phyloP scores from a whole-genome alignment of 2,113 vertebrate species.

The Maccullochella peelii region DNA sequence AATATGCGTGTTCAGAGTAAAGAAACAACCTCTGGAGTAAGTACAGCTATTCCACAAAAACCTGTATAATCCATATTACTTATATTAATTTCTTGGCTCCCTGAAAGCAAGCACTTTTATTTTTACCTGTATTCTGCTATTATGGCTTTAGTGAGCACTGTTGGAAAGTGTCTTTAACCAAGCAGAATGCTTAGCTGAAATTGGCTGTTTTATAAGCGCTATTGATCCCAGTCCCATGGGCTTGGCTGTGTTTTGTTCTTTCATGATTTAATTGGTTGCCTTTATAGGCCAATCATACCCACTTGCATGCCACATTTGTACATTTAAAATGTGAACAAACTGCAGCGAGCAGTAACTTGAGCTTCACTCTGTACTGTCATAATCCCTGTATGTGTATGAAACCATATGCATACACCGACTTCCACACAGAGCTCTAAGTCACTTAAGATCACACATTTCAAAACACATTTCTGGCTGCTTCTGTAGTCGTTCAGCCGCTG shows the following conservation, averaged over 20 bases:
- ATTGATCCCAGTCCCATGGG: conserved; percentile 45
- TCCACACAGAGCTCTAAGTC: background rate
- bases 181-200: conserved; percentile 46
- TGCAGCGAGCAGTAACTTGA: conserved; percentile 31
- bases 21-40: background rate
- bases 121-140: background rate
- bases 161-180: background rate
- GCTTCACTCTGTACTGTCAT: conserved; percentile 10
- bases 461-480: conserved; percentile 51
- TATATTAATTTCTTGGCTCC: background rate
- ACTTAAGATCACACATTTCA: conserved; percentile 23
- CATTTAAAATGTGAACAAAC: conserved; percentile 37
- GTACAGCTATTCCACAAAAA: background rate
- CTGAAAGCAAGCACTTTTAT: conserved; percentile 10
- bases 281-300: conserved; percentile 44
- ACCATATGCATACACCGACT: background rate
- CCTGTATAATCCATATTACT: no score
- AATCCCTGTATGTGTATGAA: background rate
- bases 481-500: conserved; percentile 34
- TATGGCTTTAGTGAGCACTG: background rate
- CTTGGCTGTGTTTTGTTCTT: conserved; percentile 39
- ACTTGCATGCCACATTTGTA: background rate
- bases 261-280: conserved; percentile 61
- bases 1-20: background rate
- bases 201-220: conserved; percentile 7